These are phyloP conservation scores for Epirrhoe tristata DNA, from an alignment of 2,888 invertebrate genomes.

Conservation along the genomic window DNA sequence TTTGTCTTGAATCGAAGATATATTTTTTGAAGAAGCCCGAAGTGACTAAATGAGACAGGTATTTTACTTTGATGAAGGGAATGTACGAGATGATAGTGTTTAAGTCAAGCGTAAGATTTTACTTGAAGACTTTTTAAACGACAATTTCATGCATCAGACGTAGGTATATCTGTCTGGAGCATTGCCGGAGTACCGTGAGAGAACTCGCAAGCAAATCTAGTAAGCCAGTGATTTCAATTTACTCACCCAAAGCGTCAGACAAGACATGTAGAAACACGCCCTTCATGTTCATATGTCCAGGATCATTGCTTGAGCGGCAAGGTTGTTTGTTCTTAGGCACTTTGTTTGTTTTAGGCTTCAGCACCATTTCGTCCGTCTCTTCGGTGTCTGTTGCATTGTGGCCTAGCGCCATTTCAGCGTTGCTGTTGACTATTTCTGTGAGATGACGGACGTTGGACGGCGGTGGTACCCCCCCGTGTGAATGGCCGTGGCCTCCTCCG, in stretches of 20 bases:
- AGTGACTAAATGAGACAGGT: not conserved
- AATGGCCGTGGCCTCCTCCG: constrained; percentile 88
- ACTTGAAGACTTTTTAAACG: too few species aligned
- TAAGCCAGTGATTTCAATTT: not conserved
- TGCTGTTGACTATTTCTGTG: constrained; percentile 79
- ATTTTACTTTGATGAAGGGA: not conserved
- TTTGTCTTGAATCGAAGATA: too few species aligned
- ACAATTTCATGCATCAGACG: too few species aligned
- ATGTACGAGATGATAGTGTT: too few species aligned
- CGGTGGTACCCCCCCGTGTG: constrained; percentile 86
- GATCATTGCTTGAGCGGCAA: constrained; percentile 69
- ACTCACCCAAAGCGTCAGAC: constrained; percentile 96
- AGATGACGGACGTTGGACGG: constrained; percentile 78
- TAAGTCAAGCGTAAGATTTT: too few species aligned
- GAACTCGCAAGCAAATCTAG: too few species aligned
- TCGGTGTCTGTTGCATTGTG: constrained; percentile 76
- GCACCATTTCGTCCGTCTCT: constrained; percentile 80
- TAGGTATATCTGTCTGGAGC: too few species aligned
- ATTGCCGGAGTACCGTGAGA: too few species aligned
- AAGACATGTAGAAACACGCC: constrained; percentile 99
- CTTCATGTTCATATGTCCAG: constrained; percentile 98
- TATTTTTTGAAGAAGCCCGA: too few species aligned
- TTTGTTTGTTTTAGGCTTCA: constrained; percentile 61
- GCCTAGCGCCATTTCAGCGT: constrained; percentile 78
- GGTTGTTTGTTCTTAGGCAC: constrained; percentile 66